Evolutionary conservation across 2,797 vertebrate genomes (phyloP), one percentile per base, ranked within the genome.

Genomic region (Pipistrellus pygmaeus): DNA sequence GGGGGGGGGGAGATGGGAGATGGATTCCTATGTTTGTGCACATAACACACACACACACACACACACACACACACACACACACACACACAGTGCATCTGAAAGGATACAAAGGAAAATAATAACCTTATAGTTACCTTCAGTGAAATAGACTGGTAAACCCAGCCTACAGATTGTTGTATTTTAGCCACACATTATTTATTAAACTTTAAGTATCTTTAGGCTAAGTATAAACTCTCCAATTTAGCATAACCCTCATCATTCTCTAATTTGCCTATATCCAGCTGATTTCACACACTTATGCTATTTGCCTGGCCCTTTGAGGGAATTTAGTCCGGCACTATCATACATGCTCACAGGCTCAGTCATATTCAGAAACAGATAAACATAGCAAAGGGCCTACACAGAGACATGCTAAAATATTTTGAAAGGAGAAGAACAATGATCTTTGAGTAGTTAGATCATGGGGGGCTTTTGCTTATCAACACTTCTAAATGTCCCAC

Each of bases 201-300:
- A 44, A 91, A 62, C 2, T 75, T 55, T 48, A 23, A 93, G 38
- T 86, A 83, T 83, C 73, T 85, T 85, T 83, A 76, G 72, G 84
- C 32, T 51, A 90, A 75, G 35, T 60, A 25, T 46, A 77, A 76
- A 38, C 38, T 71, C 64, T 92, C 66, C 4, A 18, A 21, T 64
- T 85, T 84, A 77, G 60, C 51, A 90, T 46, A 81, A 64, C 27
- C 55, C 32, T 80, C 20, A 8, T 55, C 46, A 44, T 78, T 86
- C 93, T 89, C 72, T 35, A 84, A 73, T 83, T 93, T n/a, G 72
- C 64, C 46, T 81, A 46, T 60, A 80, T 66, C 41, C 66, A 94
- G 41, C 46, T 83, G 48, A 95, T 62, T 85, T 93, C 78, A 64
- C 78, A 88, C n/a, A 7, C 77, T 71, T 44, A n/a, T 82, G 55